phyloP scores from a whole-genome alignment of 2,888 invertebrate genomes.

The Macrophya alboannulata region DNA sequence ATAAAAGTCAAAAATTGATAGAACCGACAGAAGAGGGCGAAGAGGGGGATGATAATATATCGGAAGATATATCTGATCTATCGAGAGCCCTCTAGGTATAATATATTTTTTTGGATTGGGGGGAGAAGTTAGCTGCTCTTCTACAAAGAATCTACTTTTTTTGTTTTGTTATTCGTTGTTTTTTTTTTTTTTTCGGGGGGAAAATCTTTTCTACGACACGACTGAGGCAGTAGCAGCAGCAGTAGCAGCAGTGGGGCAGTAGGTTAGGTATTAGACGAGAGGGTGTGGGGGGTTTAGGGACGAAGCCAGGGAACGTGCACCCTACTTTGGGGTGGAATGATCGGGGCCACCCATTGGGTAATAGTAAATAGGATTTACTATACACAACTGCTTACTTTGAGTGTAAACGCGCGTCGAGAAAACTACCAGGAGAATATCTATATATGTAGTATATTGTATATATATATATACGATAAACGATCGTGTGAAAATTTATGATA shows the following conservation, averaged over 20 bases:
- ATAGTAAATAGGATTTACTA: slow-evolving; percentile 73
- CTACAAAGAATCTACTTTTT: background rate
- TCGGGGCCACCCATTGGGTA: slow-evolving; percentile 59
- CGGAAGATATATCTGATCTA: slow-evolving; percentile 68
- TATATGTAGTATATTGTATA: too few species aligned
- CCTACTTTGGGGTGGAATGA: slow-evolving; percentile 65
- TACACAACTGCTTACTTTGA: slow-evolving; percentile 70
- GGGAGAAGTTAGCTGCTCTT: background rate
- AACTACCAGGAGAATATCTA: background rate
- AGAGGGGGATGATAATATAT: slow-evolving; percentile 56
- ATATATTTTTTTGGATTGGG: background rate
- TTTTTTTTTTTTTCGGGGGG: background rate
- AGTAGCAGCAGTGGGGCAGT: slow-evolving; percentile 73
- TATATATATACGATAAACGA: too few species aligned
- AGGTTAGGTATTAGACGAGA: slow-evolving; percentile 71
- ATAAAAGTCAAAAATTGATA: background rate
- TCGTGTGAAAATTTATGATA: background rate
- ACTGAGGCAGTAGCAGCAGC: background rate
- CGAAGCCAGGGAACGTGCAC: slow-evolving; percentile 60
- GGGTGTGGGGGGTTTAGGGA: slow-evolving; percentile 64
- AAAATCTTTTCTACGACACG: slow-evolving; percentile 27
- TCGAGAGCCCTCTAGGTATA: slow-evolving; percentile 63
- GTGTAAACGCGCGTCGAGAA: background rate
- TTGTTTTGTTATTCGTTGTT: too few species aligned
- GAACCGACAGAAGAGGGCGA: slow-evolving; percentile 38